phyloP scores from a whole-genome alignment of 2,888 invertebrate genomes.

The Epinotia bilunana region DNA sequence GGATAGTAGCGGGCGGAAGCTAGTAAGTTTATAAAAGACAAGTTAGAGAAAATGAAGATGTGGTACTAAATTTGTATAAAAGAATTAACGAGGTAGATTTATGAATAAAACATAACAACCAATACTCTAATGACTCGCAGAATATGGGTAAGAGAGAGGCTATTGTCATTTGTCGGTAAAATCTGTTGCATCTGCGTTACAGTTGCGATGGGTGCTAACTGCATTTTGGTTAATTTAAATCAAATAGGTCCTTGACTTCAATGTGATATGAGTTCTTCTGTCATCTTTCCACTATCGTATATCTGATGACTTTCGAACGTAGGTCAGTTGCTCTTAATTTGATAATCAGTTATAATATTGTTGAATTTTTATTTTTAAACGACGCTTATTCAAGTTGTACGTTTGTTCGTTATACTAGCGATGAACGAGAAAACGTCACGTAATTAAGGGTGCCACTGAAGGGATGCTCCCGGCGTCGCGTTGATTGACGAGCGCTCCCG shows the following conservation, averaged over 20 bases:
- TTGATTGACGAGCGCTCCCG: conserved; percentile 28
- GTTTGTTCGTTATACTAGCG: conserved; percentile 2
- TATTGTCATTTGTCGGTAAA: no score
- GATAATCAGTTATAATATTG: neutral
- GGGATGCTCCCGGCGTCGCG: conserved; percentile 6
- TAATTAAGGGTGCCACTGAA: conserved; percentile 15
- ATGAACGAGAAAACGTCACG: conserved; percentile 10
- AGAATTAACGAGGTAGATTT: no score
- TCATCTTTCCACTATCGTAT: neutral
- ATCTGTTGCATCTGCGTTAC: neutral
- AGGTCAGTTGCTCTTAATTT: neutral
- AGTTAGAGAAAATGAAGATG: no score
- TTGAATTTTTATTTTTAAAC: neutral
- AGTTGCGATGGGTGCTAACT: neutral
- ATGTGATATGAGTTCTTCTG: neutral
- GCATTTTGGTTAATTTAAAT: neutral
- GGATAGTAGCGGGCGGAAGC: no score
- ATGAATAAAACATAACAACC: no score
- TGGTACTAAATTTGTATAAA: no score
- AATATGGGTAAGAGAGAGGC: no score
- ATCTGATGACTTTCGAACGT: neutral
- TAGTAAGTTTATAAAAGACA: no score
- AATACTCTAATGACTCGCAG: no score
- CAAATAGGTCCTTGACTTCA: neutral
- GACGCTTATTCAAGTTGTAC: neutral